These are phyloP conservation scores for Orthosia gothica DNA, from an alignment of 2,888 invertebrate species.

Conservation along the genomic window DNA sequence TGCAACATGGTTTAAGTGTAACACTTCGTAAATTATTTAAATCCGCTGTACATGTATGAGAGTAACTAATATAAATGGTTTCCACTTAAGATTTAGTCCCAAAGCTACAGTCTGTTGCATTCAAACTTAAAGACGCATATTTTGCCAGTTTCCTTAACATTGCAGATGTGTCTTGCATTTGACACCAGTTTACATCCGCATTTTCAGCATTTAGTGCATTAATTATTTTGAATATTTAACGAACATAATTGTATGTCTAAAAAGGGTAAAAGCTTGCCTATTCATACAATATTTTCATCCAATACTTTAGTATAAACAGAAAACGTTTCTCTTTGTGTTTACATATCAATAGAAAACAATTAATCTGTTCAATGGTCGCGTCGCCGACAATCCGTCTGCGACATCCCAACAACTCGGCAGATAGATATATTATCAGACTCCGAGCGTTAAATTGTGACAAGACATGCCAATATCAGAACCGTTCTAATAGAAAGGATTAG, in stretches of 20 bases:
- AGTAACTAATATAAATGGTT: slow-evolving; percentile 4
- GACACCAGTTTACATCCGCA: not conserved
- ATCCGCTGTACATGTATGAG: slow-evolving; percentile 24
- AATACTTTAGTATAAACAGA: not conserved
- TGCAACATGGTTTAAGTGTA: slow-evolving; percentile 71
- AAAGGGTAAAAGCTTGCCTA: too few relatives aligned
- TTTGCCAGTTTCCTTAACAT: slow-evolving; percentile 5
- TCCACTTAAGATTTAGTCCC: slow-evolving; percentile 13
- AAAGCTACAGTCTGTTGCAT: slow-evolving; percentile 29
- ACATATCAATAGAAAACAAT: slow-evolving; percentile 22
- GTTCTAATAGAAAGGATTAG: slow-evolving; percentile 73
- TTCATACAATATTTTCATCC: not conserved
- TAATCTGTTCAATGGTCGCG: slow-evolving; percentile 36
- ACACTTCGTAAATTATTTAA: slow-evolving; percentile 51
- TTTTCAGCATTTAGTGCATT: not conserved
- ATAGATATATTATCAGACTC: slow-evolving; percentile 39
- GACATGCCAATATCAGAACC: slow-evolving; percentile 62
- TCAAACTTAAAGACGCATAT: not conserved
- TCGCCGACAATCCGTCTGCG: slow-evolving; percentile 23
- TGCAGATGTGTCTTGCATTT: not conserved
- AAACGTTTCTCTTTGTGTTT: not conserved
- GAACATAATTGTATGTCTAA: not conserved
- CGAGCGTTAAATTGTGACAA: slow-evolving; percentile 49
- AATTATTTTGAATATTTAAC: not conserved
- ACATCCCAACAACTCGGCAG: slow-evolving; percentile 19